Conservation (phyloP, 1,140 invertebrate genomes). For the Diachasma alloeum region DNA sequence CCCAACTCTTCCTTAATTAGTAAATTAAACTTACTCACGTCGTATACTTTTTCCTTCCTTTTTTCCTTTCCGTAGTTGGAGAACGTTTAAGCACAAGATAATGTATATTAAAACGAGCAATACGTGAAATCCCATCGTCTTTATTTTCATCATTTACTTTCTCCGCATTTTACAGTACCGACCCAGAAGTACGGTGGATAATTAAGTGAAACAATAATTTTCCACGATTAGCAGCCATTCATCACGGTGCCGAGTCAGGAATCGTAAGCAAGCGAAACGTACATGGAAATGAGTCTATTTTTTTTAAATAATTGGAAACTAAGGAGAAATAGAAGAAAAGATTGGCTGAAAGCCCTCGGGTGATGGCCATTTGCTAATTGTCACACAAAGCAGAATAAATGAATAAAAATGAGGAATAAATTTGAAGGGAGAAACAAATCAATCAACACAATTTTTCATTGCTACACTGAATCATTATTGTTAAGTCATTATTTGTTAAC, state of each 20-base stretch:
- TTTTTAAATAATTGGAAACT: not conserved
- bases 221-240: not conserved
- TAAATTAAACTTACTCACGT: not conserved
- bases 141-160: slow-evolving; percentile 20
- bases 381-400: no score
- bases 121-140: slow-evolving; percentile 13
- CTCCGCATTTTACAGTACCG: slow-evolving; percentile 6
- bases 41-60: not conserved
- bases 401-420: no score
- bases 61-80: not conserved
- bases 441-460: no score
- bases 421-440: no score
- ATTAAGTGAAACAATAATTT: slow-evolving; percentile 17
- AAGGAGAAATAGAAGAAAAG: no score
- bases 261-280: not conserved
- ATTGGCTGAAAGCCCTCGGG: no score
- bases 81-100: not conserved
- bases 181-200: not conserved
- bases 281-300: not conserved
- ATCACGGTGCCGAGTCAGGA: not conserved
- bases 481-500: no score
- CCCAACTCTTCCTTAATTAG: slow-evolving; percentile 14
- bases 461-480: no score
- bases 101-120: slow-evolving; percentile 13
- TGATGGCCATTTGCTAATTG: no score